A percentile compares a stretch with the other conserved stretches of the same genome.
These are phyloP conservation scores for Caenorhabditis angaria DNA, from an alignment of 2,888 invertebrate species.

Conservation along the genomic window DNA sequence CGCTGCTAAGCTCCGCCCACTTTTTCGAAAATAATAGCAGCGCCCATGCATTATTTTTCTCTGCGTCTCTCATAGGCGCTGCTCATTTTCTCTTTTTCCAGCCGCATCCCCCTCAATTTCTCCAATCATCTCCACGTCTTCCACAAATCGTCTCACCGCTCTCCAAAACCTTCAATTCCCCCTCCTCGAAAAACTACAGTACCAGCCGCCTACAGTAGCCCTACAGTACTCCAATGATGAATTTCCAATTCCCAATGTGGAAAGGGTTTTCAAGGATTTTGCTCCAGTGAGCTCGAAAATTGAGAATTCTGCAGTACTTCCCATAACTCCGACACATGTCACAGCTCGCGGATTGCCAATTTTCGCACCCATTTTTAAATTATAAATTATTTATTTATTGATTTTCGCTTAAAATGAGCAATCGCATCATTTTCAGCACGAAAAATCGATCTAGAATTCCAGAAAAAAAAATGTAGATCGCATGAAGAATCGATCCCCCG, in stretches of 20 bases:
- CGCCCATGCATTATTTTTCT: neutral
- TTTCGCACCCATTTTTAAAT: too few species aligned
- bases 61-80: neutral
- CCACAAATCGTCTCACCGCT: slow-evolving; percentile 24
- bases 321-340: slow-evolving; percentile 24
- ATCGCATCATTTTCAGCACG: too few species aligned
- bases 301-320: slow-evolving; percentile 15
- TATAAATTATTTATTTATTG: too few species aligned
- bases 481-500: neutral
- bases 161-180: slow-evolving; percentile 39
- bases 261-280: neutral
- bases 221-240: slow-evolving; percentile 8
- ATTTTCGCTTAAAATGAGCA: too few species aligned
- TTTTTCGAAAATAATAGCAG: neutral
- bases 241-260: slow-evolving; percentile 20
- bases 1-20: too few species aligned
- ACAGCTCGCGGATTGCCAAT: slow-evolving; percentile 34
- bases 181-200: slow-evolving; percentile 27
- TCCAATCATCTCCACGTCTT: neutral
- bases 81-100: slow-evolving; percentile 1
- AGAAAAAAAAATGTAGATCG: too few species aligned
- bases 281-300: too few species aligned
- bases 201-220: slow-evolving; percentile 24
- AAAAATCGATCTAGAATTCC: too few species aligned
- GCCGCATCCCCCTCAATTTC: slow-evolving; percentile 21